Base-by-base conservation (phyloP, 2,113 vertebrate genomes). In the Ciconia stormi region DNA sequence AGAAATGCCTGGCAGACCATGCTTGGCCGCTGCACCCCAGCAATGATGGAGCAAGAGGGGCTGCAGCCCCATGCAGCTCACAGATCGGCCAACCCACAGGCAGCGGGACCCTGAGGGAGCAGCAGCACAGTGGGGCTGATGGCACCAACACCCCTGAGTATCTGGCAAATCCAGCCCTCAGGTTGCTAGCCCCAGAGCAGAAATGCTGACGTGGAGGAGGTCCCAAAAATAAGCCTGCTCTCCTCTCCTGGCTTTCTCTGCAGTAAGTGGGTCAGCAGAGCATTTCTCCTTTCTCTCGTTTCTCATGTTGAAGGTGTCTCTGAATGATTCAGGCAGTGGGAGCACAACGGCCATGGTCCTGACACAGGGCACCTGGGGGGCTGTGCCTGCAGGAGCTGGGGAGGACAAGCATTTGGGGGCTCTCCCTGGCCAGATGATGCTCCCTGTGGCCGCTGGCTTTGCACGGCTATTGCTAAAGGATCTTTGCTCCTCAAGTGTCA, bases 371-470 rank as follows among this genome's bases (percentile, higher is more conserved):
- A 0, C 34, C 32, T 1, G 0, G 26, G 29, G 34, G 50, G 9
- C 67, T 61, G 46, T 1, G 6, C 52, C 76, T 53, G 15, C n/a
- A 53, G 72, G 46, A 42, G 21, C 40, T 42, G 36, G 21, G 19
- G 22, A 84, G 34, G 44, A 81, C 36, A n/a, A 56, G 29, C 12
- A 22, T 36, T 46, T 5, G 0, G 56, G n/a, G 18, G 8, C 9
- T 12, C 34, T 61, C 38, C 30, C 5, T 0, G 2, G 23, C 38
- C 50, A 50, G 25, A 78, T 29, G 52, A 42, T 20, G 46, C n/a
- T 92, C 40, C 34, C 36, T 1, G 2, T 0, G 1, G 38, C 74
- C 0, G 0, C 40, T 62, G 71, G 29, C 52, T 73, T 59, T 1
- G 0, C n/a, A 74, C 0, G 1, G 40, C 16, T 65, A 8, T 27